Conservation (phyloP, 2,888 invertebrate genomes). For the Merodon equestris region DNA sequence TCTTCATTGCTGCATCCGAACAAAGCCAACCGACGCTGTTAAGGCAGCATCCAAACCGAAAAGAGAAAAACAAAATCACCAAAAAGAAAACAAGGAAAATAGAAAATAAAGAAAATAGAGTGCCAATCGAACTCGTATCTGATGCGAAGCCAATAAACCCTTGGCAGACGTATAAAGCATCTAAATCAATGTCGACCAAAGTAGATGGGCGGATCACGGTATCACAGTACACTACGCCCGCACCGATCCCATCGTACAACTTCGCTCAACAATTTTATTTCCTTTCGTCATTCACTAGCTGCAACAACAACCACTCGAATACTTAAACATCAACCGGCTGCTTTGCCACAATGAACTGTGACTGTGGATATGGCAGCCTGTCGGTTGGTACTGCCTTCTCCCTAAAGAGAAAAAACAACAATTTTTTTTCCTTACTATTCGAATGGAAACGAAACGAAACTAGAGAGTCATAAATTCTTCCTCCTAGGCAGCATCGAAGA, state of each 20-base stretch:
- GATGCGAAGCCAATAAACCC: constrained; percentile 69
- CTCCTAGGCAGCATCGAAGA: constrained; percentile 52
- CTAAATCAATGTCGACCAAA: constrained; percentile 62
- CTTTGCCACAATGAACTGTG: constrained; percentile 59
- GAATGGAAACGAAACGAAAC: constrained; percentile 23
- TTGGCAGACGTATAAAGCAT: constrained; percentile 68
- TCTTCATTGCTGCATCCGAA: constrained; percentile 22
- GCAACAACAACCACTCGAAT: constrained; percentile 10
- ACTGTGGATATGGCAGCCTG: constrained; percentile 14
- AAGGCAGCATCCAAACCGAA: constrained; percentile 28
- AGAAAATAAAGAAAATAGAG: constrained; percentile 56
- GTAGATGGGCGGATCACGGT: constrained; percentile 47
- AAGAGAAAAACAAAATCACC: constrained; percentile 33
- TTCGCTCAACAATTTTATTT: constrained; percentile 44
- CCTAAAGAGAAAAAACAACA: constrained; percentile 32
- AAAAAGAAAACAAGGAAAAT: constrained; percentile 17
- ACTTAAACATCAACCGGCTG: constrained; percentile 25
- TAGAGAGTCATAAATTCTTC: constrained; percentile 55
- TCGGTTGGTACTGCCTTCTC: too few relatives aligned
- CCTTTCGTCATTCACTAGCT: constrained; percentile 9
- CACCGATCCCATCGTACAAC: constrained; percentile 7
- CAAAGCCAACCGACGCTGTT: constrained; percentile 36
- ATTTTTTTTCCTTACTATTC: too few relatives aligned
- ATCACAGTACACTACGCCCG: constrained; percentile 1
- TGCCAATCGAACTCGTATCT: constrained; percentile 68